A percentile compares a stretch with the other conserved stretches of the same genome.
Evolutionary conservation across 2,888 invertebrate genomes (phyloP).

Genomic region (Cantharis lateralis): DNA sequence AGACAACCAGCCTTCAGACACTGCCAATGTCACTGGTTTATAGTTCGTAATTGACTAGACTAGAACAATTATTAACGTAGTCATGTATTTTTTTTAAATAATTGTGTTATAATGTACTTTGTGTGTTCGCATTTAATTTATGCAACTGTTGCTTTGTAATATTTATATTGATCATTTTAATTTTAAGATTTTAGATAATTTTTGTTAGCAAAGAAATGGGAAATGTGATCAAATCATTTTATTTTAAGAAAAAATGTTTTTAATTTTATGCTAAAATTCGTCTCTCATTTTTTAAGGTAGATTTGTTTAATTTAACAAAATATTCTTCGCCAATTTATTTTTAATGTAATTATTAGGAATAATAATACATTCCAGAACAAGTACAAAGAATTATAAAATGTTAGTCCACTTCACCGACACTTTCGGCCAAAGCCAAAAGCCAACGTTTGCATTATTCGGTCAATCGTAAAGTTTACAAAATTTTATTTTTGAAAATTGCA

Average conservation of each 20-base stretch:
- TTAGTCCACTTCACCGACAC: background rate
- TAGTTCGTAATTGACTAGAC: slow-evolving; percentile 36
- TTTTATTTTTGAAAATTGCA: too few relatives aligned
- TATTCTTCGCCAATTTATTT: background rate
- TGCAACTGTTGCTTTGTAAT: slow-evolving; percentile 36
- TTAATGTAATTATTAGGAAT: background rate
- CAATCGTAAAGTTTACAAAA: too few relatives aligned
- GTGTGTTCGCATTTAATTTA: slow-evolving; percentile 48
- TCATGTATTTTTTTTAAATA: slow-evolving; percentile 30
- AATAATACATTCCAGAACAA: background rate
- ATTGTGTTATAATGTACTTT: slow-evolving; percentile 39
- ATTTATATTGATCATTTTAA: slow-evolving; percentile 18
- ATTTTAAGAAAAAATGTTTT: background rate
- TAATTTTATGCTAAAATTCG: background rate
- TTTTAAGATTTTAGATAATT: background rate
- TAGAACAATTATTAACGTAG: slow-evolving; percentile 34
- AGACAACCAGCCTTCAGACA: slow-evolving; percentile 38
- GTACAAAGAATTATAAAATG: background rate
- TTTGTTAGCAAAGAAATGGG: background rate
- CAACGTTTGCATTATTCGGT: too few relatives aligned
- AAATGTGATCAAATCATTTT: slow-evolving; percentile 1
- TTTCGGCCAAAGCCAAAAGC: too few relatives aligned
- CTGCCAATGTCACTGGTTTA: slow-evolving; percentile 39
- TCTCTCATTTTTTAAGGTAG: background rate
- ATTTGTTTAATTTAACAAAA: background rate